These are phyloP conservation scores for Melinaea marsaeus DNA, from an alignment of 2,888 invertebrate species.

Conservation along the genomic window DNA sequence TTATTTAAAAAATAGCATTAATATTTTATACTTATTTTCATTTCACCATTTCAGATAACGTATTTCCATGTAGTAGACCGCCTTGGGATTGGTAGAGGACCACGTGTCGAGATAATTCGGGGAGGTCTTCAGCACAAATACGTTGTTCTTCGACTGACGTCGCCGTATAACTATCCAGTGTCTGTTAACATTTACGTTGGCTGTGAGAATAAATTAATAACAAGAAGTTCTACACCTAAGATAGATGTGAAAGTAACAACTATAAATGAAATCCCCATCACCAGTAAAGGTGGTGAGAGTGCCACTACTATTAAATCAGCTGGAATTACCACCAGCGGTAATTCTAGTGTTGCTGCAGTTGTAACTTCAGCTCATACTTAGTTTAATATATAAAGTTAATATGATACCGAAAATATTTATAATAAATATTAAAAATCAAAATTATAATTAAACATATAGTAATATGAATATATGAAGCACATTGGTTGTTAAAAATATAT, in stretches of 20 bases:
- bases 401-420: background rate
- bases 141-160: constrained; percentile 46
- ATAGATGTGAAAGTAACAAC: background rate
- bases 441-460: too few species aligned
- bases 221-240: background rate
- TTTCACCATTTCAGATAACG: constrained; percentile 50
- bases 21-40: background rate
- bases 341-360: background rate
- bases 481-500: too few species aligned
- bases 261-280: background rate
- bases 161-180: constrained; percentile 51
- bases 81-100: constrained; percentile 50
- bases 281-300: background rate
- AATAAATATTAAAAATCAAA: background rate
- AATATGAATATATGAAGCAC: too few species aligned
- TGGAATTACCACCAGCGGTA: background rate
- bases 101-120: constrained; percentile 45
- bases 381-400: background rate
- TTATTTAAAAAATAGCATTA: constrained; percentile 18
- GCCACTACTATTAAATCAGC: background rate
- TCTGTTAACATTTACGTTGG: constrained; percentile 63
- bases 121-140: constrained; percentile 54
- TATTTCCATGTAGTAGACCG: constrained; percentile 60
- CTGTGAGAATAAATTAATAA: constrained; percentile 47
- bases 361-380: background rate